Percentiles rank a stretch among this genome's conserved stretches.
These are phyloP conservation scores for Synanthedon formicaeformis DNA, from an alignment of 2,888 invertebrate species.

Conservation along the genomic window DNA sequence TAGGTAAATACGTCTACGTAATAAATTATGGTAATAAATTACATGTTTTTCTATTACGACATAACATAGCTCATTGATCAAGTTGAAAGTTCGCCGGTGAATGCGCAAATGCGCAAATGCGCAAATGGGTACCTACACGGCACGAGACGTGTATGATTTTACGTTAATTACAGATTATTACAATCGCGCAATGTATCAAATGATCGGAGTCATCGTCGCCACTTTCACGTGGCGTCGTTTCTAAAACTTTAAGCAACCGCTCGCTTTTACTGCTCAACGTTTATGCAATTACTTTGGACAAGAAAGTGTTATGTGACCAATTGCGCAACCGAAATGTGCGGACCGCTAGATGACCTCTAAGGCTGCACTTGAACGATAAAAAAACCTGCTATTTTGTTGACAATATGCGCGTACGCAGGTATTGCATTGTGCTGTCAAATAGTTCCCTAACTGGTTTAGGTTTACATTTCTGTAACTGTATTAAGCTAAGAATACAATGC, in stretches of 20 bases:
- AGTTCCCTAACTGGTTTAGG: no score
- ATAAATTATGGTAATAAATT: no score
- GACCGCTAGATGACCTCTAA: no score
- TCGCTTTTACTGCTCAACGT: constrained; percentile 8
- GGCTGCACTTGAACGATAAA: no score
- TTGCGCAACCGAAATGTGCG: constrained; percentile 4
- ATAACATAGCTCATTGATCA: neutral
- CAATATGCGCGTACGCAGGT: no score
- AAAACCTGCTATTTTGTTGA: no score
- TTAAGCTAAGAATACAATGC: no score
- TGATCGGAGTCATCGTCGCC: constrained; percentile 10
- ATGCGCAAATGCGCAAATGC: neutral
- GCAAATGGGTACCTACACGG: no score
- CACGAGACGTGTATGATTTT: neutral
- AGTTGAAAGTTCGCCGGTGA: neutral
- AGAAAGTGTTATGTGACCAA: neutral
- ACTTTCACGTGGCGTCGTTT: constrained; percentile 13
- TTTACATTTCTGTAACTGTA: no score
- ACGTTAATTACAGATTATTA: neutral
- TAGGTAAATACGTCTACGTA: no score
- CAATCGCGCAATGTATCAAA: constrained; percentile 6
- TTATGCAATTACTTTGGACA: neutral
- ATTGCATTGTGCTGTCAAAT: no score
- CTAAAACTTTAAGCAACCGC: constrained; percentile 6
- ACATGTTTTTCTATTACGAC: no score